Conservation (phyloP, 2,113 vertebrate species). For the Piprites chloris region DNA sequence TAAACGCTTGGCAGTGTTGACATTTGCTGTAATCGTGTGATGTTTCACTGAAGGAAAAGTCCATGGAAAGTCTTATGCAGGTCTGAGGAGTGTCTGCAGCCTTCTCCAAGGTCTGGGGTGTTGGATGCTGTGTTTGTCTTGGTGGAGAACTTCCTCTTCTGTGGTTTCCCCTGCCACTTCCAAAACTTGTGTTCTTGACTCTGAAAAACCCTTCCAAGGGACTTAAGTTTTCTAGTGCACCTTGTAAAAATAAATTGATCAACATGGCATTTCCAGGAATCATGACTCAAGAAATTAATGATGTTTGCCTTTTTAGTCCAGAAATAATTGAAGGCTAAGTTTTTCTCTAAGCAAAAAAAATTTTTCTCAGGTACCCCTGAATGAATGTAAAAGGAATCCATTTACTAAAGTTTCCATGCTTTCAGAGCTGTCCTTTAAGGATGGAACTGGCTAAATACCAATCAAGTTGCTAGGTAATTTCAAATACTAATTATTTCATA, state of each 20-base stretch:
- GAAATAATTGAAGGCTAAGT: background rate
- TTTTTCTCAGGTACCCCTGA: background rate
- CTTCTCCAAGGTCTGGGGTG: background rate
- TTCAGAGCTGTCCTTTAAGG: background rate
- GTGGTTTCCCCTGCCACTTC: background rate
- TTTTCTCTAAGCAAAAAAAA: background rate
- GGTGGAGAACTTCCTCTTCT: background rate
- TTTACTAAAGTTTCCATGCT: background rate
- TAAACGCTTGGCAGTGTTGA: background rate
- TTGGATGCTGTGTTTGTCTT: background rate
- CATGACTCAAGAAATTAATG: background rate
- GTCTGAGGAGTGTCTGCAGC: background rate
- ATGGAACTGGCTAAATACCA: background rate
- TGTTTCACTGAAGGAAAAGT: background rate
- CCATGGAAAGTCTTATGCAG: background rate
- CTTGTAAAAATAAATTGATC: background rate
- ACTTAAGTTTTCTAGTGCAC: background rate
- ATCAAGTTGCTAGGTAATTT: background rate
- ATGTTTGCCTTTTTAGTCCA: background rate
- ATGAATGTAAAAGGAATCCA: background rate
- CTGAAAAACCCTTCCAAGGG: background rate
- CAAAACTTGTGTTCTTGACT: background rate
- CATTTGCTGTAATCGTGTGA: background rate
- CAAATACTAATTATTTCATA: background rate
- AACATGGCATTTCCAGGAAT: background rate